Conservation (phyloP, 2,113 vertebrate genomes). For the Erpornis zantholeuca region DNA sequence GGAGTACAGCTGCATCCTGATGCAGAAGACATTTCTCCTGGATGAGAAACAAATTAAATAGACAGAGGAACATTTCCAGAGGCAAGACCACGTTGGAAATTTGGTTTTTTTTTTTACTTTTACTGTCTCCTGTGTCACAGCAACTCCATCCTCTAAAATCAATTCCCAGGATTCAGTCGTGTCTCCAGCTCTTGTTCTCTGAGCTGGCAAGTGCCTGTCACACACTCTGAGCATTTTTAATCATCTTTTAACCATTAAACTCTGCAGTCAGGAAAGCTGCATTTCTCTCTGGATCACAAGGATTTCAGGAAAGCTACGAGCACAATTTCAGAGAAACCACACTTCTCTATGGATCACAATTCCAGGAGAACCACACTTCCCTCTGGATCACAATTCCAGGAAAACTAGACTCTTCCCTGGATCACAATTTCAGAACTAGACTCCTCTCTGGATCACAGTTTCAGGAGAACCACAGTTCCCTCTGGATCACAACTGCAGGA, state of each 20-base stretch:
- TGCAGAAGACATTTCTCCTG: background rate
- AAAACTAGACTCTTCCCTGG: background rate
- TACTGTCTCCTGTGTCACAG: background rate
- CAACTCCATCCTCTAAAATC: background rate
- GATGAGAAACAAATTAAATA: slow-evolving; percentile 31
- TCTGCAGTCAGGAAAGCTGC: background rate
- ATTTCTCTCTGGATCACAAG: background rate
- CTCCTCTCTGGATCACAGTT: background rate
- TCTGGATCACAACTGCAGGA: too few relatives aligned
- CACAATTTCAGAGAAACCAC: fast-evolving
- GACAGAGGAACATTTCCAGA: background rate
- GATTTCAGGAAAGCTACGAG: background rate
- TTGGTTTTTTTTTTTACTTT: background rate
- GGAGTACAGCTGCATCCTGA: background rate
- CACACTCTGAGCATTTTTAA: background rate
- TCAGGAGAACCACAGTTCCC: too few relatives aligned
- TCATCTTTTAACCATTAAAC: background rate
- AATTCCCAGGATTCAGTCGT: background rate
- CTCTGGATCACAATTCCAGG: background rate
- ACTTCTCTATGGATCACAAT: fast-evolving
- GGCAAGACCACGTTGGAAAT: background rate
- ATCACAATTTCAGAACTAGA: background rate
- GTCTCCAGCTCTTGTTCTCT: background rate
- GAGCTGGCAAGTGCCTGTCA: background rate
- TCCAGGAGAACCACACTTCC: fast-evolving